Conservation (phyloP, 1,140 invertebrate species). For the Plodia interpunctella region DNA sequence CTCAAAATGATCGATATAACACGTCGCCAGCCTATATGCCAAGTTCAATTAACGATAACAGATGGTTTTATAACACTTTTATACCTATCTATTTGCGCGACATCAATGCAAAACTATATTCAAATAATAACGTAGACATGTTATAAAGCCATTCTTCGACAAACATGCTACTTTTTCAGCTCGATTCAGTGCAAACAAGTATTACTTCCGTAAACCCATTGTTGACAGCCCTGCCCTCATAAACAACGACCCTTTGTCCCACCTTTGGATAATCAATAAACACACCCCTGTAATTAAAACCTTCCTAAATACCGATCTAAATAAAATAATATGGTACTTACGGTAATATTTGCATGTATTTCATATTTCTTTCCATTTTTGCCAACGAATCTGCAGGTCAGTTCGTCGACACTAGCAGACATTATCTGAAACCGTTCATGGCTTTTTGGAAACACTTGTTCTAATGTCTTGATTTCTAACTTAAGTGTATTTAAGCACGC, state of each 20-base stretch:
- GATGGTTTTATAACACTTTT: constrained; percentile 9
- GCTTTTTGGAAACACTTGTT: constrained; percentile 95
- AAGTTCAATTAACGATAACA: constrained; percentile 32
- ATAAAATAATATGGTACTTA: constrained; percentile 78
- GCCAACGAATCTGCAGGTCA: constrained; percentile 97
- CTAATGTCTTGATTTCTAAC: constrained; percentile 97
- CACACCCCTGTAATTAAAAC: constrained; percentile 22
- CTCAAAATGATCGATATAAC: constrained; percentile 58
- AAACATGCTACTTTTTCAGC: constrained; percentile 18
- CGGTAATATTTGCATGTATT: constrained; percentile 98
- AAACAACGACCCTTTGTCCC: constrained; percentile 74
- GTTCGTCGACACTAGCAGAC: constrained; percentile 97
- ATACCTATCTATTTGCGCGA: not conserved
- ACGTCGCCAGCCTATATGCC: constrained; percentile 44
- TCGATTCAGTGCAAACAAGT: constrained; percentile 25
- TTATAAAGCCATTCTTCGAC: not conserved
- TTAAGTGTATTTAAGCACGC: constrained; percentile 98
- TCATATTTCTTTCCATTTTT: constrained; percentile 96
- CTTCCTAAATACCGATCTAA: not conserved
- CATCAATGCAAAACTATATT: not conserved
- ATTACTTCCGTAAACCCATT: constrained; percentile 67
- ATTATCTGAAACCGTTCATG: constrained; percentile 98
- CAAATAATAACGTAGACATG: not conserved
- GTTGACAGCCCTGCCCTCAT: constrained; percentile 75
- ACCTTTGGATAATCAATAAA: constrained; percentile 67